Conservation (phyloP, 2,113 vertebrate species). For the Gallinago media region DNA sequence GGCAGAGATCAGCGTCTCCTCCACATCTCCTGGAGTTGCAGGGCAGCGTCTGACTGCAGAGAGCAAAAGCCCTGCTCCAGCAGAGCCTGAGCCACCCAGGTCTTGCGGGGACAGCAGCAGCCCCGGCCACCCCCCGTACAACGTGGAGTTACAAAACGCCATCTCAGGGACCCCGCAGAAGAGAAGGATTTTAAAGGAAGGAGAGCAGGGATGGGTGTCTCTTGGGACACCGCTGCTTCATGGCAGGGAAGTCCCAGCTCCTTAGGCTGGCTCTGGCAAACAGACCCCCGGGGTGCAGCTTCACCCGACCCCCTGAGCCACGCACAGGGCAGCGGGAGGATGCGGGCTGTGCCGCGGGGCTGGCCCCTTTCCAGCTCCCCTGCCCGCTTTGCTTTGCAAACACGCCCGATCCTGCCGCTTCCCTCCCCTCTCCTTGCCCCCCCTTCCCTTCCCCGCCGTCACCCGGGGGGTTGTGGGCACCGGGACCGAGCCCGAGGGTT, state of each 20-base stretch:
- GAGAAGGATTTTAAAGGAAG: neutral
- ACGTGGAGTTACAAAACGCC: neutral
- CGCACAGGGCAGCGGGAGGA: neutral
- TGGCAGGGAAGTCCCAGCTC: accelerated
- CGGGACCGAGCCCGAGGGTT: neutral
- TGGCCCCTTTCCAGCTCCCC: neutral
- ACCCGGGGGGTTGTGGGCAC: too few relatives aligned
- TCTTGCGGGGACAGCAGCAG: neutral
- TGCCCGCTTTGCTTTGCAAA: neutral
- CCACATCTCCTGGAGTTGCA: neutral
- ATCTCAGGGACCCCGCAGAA: neutral
- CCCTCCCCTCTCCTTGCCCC: too few relatives aligned
- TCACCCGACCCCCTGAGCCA: too few relatives aligned
- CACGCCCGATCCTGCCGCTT: neutral
- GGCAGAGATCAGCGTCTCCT: neutral
- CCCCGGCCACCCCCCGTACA: accelerated
- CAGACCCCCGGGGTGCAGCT: neutral
- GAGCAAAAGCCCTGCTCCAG: neutral
- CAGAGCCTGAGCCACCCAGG: neutral
- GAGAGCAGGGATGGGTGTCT: neutral
- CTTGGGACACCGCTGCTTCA: neutral
- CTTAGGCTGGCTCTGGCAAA: neutral
- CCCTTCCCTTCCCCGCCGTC: neutral
- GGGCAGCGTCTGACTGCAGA: neutral
- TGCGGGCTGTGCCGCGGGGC: neutral